A percentile compares a stretch with the other conserved stretches of the same genome.
Conservation (phyloP, 2,888 invertebrate genomes). For the Caradrina clavipalpis region DNA sequence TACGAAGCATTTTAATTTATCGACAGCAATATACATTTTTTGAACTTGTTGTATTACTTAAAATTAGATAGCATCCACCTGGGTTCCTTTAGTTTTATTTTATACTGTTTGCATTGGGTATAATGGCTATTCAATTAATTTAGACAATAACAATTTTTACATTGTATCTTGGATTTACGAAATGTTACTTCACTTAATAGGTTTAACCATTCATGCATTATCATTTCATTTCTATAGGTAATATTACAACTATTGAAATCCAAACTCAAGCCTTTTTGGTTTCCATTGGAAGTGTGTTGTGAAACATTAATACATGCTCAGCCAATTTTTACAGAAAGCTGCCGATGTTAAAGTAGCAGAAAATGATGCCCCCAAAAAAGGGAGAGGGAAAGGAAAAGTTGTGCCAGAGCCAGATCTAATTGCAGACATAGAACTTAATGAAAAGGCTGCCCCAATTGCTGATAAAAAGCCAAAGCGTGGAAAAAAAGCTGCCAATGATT, state of each 20-base stretch:
- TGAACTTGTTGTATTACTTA: too few relatives aligned
- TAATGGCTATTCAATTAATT: not conserved
- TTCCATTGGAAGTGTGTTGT: constrained; percentile 3
- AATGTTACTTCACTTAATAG: too few relatives aligned
- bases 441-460: constrained; percentile 59
- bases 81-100: too few relatives aligned
- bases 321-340: constrained; percentile 79
- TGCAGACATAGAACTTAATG: constrained; percentile 65
- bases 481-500: constrained; percentile 76
- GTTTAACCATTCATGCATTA: not conserved
- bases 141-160: too few relatives aligned
- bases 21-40: too few relatives aligned
- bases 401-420: constrained; percentile 62
- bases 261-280: not conserved
- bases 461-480: constrained; percentile 79
- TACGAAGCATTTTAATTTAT: not conserved
- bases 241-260: constrained; percentile 2
- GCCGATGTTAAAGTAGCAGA: constrained; percentile 79
- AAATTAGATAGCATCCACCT: too few relatives aligned
- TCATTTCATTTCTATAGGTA: not conserved
- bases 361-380: constrained; percentile 82
- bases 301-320: constrained; percentile 18
- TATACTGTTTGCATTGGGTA: too few relatives aligned
- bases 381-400: constrained; percentile 82
- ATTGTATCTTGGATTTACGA: not conserved